Percentiles rank a stretch among this genome's conserved stretches.
Conservation (phyloP, 2,888 invertebrate species). For the Agonopterix subpropinquella region DNA sequence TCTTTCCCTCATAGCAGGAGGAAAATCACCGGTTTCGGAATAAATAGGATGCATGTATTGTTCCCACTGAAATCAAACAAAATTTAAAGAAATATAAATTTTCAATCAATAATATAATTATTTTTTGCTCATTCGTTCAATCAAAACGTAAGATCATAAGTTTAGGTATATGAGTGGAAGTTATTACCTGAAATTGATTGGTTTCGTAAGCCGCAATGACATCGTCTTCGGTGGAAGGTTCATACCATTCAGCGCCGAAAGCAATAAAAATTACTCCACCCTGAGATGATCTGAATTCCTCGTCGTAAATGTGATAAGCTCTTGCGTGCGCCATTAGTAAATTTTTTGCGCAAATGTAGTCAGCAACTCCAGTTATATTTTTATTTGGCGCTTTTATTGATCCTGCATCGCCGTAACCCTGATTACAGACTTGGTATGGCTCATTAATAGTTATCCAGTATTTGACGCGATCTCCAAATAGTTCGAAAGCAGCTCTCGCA, state of each 20-base stretch:
- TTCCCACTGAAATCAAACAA: slow-evolving; percentile 51
- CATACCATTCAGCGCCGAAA: slow-evolving; percentile 18
- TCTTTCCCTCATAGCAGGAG: slow-evolving; percentile 71
- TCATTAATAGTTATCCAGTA: slow-evolving; percentile 77
- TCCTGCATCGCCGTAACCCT: slow-evolving; percentile 49
- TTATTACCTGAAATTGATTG: slow-evolving; percentile 56
- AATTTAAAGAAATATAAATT: neutral
- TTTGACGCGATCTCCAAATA: slow-evolving; percentile 63
- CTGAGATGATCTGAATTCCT: slow-evolving; percentile 31
- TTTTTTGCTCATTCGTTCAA: neutral
- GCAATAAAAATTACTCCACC: slow-evolving; percentile 26
- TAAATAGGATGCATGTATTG: slow-evolving; percentile 78
- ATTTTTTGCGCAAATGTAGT: slow-evolving; percentile 58
- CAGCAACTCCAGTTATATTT: slow-evolving; percentile 45
- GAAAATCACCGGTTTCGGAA: slow-evolving; percentile 76
- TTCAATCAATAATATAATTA: neutral
- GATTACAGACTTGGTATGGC: slow-evolving; percentile 44
- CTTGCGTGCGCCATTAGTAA: slow-evolving; percentile 71
- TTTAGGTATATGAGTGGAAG: slow-evolving; percentile 8
- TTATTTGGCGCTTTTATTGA: slow-evolving; percentile 32
- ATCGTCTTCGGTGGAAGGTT: slow-evolving; percentile 43
- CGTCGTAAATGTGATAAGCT: slow-evolving; percentile 47
- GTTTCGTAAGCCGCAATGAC: slow-evolving; percentile 22
- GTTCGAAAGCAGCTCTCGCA: slow-evolving; percentile 46
- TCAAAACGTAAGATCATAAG: no score